A percentile compares a stretch with the other conserved stretches of the same genome.
phyloP scores from a whole-genome alignment of 2,113 vertebrate species.

The Alouatta palliata region DNA sequence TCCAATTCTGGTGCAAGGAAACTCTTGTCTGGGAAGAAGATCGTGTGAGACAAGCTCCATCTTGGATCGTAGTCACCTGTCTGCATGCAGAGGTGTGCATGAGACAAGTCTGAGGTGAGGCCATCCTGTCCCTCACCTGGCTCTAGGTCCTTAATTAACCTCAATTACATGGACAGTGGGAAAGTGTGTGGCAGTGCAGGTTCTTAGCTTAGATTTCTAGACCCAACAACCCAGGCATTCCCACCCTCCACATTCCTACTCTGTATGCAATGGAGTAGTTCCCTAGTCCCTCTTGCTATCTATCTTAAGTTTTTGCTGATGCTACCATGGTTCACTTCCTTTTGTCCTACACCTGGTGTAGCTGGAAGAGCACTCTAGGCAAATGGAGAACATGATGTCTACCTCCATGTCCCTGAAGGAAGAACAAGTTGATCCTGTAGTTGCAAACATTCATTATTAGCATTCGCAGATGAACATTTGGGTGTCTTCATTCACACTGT shows the following conservation, averaged over 20 bases:
- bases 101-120: not conserved
- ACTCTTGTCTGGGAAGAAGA: not conserved
- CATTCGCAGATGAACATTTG: not conserved
- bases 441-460: not conserved
- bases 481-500: not conserved
- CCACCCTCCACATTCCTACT: not conserved
- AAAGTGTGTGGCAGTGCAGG: not conserved
- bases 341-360: not conserved
- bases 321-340: not conserved
- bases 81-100: not conserved
- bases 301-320: not conserved
- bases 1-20: not conserved
- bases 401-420: not conserved
- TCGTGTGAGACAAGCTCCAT: not conserved
- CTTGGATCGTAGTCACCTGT: not conserved
- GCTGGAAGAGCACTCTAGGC: slow-evolving; percentile 2
- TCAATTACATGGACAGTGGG: not conserved
- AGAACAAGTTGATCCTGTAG: not conserved
- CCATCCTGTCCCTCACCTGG: not conserved
- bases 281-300: not conserved
- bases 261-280: not conserved
- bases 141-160: not conserved
- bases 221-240: not conserved
- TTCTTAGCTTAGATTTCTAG: not conserved
- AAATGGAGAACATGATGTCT: not conserved